Conservation (phyloP, 1,140 invertebrate species). For the Anoplophora glabripennis region DNA sequence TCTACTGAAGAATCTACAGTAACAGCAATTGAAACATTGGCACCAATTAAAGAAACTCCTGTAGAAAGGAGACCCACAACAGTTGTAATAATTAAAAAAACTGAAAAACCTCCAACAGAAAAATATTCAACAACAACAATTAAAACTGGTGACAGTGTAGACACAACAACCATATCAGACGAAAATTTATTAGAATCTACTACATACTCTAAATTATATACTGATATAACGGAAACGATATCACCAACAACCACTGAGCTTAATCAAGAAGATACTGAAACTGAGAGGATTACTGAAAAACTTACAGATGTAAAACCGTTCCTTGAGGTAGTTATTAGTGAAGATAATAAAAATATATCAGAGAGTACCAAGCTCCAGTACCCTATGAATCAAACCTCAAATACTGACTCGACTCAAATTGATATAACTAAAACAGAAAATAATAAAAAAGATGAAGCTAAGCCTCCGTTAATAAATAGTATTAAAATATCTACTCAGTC, state of each 20-base stretch:
- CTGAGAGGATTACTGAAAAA: conserved; percentile 1
- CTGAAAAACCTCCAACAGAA: background rate
- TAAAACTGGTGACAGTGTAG: background rate
- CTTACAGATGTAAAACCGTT: conserved; percentile 16
- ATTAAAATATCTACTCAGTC: too few relatives aligned
- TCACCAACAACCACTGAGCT: background rate
- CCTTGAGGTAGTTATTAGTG: conserved; percentile 27
- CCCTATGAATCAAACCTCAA: background rate
- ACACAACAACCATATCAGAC: background rate
- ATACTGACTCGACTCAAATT: too few relatives aligned
- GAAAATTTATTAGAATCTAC: background rate
- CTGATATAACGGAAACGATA: background rate
- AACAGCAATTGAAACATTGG: background rate
- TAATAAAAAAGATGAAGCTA: background rate
- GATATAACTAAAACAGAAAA: background rate
- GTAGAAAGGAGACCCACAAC: too few relatives aligned
- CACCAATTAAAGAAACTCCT: too few relatives aligned
- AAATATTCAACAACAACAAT: background rate
- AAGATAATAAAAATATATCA: conserved; percentile 8
- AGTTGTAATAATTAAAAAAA: background rate
- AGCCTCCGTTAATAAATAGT: background rate
- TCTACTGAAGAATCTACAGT: background rate
- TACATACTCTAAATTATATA: background rate
- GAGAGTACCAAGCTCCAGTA: background rate
- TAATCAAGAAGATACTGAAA: background rate